Evolutionary conservation across 2,888 invertebrate genomes (phyloP), one percentile per base, ranked within the genome.

Genomic region (Sphaerophoria taeniata): DNA sequence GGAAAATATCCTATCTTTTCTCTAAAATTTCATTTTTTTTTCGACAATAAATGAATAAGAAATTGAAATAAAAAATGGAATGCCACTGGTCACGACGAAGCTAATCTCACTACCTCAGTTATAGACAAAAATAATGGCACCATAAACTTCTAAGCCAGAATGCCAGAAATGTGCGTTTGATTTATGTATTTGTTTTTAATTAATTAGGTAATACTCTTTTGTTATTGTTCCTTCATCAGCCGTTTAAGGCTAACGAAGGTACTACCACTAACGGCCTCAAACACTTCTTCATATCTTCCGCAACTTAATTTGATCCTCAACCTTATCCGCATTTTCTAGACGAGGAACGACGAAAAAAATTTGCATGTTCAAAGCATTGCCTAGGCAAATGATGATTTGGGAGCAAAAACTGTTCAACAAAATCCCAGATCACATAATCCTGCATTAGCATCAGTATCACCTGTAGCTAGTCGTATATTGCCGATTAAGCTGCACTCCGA

Each of bases 381-480:
- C 43, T 43, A 53, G 53, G 39, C 9, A n/a, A 39, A 53, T 51
- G 31, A 39, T 16, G 9, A 67, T 51, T 51, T 31, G 0, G 39
- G 60, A 2, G 12, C 12, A 12, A 45, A 61, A 61, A 45, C 11
- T 0, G 2, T 7, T 3, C 7, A 56, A 14, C 2, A 39, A 51
- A 39, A 24, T 3, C 16, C 12, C 24, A 31, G 43, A 39, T 53
- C n/a, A n/a, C 24, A 67, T 53, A 53, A 67, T 49, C 24, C 39
- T 67, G 53, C 67, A 53, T 9, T 51, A 67, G 51, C 53, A 53
- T 31, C 31, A n/a, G 36, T 24, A 67, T 67, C 53, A 53, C 39
- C 31, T 31, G 36, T 24, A 5, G 51, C n/a, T 63, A 12, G 12
- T 33, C n/a, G 24, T 47, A 53, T 24, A 67, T 43, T 16, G 43